Evolutionary conservation across 2,888 invertebrate genomes (phyloP), one percentile per base, ranked within the genome.

Genomic region (Pandemis cinnamomeana): DNA sequence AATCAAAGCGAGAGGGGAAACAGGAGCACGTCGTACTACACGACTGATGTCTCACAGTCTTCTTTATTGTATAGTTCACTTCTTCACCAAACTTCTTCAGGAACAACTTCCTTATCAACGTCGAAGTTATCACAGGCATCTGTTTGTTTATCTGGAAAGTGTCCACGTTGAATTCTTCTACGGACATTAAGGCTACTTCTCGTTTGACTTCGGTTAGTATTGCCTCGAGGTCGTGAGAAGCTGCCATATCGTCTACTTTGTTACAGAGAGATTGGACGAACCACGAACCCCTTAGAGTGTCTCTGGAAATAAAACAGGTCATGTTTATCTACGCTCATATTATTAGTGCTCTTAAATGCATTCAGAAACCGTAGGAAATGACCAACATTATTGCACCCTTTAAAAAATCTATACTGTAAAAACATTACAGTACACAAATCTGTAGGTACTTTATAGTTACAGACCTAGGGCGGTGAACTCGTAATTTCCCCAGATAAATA

Each of bases 181-280:
- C 67, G 13, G 80, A 77, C 58, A 91, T 85, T 0, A 91, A 83
- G 0, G 93, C 92, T 0, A 93, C 90, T 20, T 86, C 87, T 3
- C 86, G 81, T 60, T 91, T 90, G 3, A 91, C 89, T 46, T 87
- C 89, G 1, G 86, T 89, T 46, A 91, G 78, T 10, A 93, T 93
- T 0, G 91, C 85, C 75, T 89, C 89, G 0, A 93, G 72, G 67
- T 93, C 92, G 1, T 83, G 78, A 0, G 80, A 82, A 0, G 78
- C 48, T 0, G 89, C 82, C 4, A 88, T 76, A 20, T 83, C 71
- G 6, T 86, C 79, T 36, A 93, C 90, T 76, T 90, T 88, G 10
- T 77, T 79, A 78, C 92, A 93, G 0, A 93, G 80, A 0, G 88
- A 84, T 69, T 92, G 93, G 13, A 93, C 88, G 75, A 92, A 89